phyloP scores from a whole-genome alignment of 2,797 vertebrate genomes.

The Harpagifer antarcticus region DNA sequence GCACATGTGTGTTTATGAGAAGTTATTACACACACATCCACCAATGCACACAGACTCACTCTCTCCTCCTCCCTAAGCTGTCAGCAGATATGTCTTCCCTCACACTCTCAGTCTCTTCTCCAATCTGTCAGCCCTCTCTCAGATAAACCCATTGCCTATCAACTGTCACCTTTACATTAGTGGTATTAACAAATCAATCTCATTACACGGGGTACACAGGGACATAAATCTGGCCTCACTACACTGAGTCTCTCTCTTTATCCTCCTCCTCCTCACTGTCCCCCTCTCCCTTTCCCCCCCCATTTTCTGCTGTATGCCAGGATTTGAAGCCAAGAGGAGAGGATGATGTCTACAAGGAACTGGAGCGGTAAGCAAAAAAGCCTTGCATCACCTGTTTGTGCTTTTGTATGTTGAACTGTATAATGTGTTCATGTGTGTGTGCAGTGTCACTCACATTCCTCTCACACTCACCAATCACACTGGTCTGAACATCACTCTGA shows the following conservation, averaged over 20 bases:
- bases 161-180: slow-evolving; percentile 77
- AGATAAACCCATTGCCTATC: slow-evolving; percentile 64
- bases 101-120: slow-evolving; percentile 43
- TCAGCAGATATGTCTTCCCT: slow-evolving; percentile 66
- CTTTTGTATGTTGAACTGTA: slow-evolving; percentile 30
- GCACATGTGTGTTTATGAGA: slow-evolving; percentile 36
- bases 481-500: slow-evolving; percentile 72
- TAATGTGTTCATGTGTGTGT: slow-evolving; percentile 27
- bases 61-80: slow-evolving; percentile 52
- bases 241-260: slow-evolving; percentile 48
- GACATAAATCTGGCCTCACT: slow-evolving; percentile 73
- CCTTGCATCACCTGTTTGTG: slow-evolving; percentile 63
- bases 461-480: slow-evolving; percentile 67
- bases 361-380: slow-evolving; percentile 81
- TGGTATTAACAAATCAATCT: slow-evolving; percentile 82
- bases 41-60: slow-evolving; percentile 37
- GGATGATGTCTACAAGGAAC: slow-evolving; percentile 85
- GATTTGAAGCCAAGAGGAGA: slow-evolving; percentile 85
- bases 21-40: slow-evolving; percentile 42
- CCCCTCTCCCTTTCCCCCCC: slow-evolving; percentile 16
- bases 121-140: slow-evolving; percentile 60
- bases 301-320: slow-evolving; percentile 67
- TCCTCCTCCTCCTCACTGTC: slow-evolving; percentile 41
- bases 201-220: slow-evolving; percentile 65
- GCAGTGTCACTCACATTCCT: slow-evolving; percentile 60